Base-by-base conservation (phyloP, 2,888 invertebrate species). In the Acanthopleura granulata region DNA sequence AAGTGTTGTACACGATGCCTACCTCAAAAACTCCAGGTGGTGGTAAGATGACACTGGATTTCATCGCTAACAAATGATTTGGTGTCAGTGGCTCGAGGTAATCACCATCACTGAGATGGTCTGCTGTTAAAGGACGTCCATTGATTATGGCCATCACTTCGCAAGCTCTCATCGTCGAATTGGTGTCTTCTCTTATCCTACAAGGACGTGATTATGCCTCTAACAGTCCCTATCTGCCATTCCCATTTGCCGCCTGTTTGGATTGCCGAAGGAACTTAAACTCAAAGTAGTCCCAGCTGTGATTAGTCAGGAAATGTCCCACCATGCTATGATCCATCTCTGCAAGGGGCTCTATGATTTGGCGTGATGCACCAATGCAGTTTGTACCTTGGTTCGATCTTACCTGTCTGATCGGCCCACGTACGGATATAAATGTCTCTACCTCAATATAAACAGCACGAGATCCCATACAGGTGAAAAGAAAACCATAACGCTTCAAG, bases 301-400 rank as follows among this genome's bases (percentile, higher is more conserved):
- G 27, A n/a, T 22, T 22, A 22, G n/a, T 16, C 15, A 69, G 70
- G 25, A 74, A 61, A 6, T 18, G 3, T 25, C 49, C 14, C 12
- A 76, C n/a, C 18, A 25, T 49, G 29, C 50, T 29, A 49, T 49
- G 27, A 49, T 74, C 69, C n/a, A 62, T 22, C 6, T 30, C 61
- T 49, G 12, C n/a, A 12, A 62, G 22, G 29, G 6, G 51, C 73
- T 50, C 25, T 3, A 76, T 61, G 27, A 84, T 74, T 75, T 83
- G 82, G 51, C 79, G 78, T n/a, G 78, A 75, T 3, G 83, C 83
- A 27, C 83, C 83, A 15, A 81, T 72, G 30, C 84, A 84, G 73
- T 84, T 83, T n/a, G 80, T 51, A 51, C 51, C 51, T 18, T 51
- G 51, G 51, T 51, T 18, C 14, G 51, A 51, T 18, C 14, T 18